Percentiles rank a stretch among this genome's conserved stretches.
Evolutionary conservation across 1,140 invertebrate species (phyloP).

Genomic region (Pararge aegeria): DNA sequence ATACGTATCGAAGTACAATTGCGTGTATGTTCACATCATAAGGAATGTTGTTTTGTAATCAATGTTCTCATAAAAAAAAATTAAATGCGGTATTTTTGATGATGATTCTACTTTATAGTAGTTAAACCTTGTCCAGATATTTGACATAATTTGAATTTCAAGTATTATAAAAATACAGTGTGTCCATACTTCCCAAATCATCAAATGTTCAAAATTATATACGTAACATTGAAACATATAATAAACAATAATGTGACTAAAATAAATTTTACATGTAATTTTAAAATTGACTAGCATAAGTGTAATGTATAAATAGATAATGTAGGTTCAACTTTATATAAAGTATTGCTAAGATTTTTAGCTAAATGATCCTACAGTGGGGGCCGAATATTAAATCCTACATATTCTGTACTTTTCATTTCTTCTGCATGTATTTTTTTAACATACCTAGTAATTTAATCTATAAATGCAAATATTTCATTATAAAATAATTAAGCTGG

Average conservation of each 20-base stretch:
- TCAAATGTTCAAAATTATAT: constrained; percentile 79
- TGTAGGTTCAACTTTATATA: constrained; percentile 63
- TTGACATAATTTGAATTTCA: constrained; percentile 23
- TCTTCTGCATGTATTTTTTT: not conserved
- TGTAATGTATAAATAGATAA: constrained; percentile 73
- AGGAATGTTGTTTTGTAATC: constrained; percentile 60
- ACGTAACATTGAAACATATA: constrained; percentile 78
- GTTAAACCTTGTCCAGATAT: constrained; percentile 26
- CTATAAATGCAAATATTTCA: not conserved
- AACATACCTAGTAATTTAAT: not conserved
- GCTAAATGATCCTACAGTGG: constrained; percentile 3
- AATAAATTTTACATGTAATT: constrained; percentile 76
- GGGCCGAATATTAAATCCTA: not conserved
- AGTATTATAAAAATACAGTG: constrained; percentile 33
- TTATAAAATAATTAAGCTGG: no score
- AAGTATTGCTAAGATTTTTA: constrained; percentile 31
- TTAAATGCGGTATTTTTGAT: constrained; percentile 70
- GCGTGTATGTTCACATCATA: constrained; percentile 57
- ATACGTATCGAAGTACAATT: constrained; percentile 79
- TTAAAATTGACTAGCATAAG: constrained; percentile 73
- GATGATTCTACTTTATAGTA: constrained; percentile 59
- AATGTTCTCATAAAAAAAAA: constrained; percentile 44
- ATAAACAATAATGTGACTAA: constrained; percentile 76
- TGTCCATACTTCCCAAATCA: constrained; percentile 58
- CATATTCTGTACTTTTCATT: not conserved